Conservation (phyloP, 1,140 invertebrate species). For the Trypoxylus dichotomus region DNA sequence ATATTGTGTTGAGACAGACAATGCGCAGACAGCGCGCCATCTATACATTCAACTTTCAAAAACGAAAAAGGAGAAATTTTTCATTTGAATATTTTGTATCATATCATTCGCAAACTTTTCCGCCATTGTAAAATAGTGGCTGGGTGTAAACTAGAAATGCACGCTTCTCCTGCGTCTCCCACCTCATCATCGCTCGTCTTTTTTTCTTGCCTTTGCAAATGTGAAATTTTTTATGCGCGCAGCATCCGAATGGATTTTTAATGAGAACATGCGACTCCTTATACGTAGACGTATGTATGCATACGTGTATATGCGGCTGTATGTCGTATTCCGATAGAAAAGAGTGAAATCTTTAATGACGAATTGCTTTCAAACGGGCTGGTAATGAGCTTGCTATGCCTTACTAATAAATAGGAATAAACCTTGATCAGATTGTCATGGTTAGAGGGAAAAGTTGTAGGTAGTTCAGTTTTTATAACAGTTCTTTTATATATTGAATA, state of each 20-base stretch:
- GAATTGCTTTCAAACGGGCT: too few species aligned
- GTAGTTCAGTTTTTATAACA: too few species aligned
- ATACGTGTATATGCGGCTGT: too few species aligned
- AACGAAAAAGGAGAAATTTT: constrained; percentile 29
- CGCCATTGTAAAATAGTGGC: constrained; percentile 22
- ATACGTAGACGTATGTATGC: background rate
- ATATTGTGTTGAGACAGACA: constrained; percentile 32
- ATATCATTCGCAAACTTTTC: constrained; percentile 29
- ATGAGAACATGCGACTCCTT: background rate
- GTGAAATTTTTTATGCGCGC: constrained; percentile 3
- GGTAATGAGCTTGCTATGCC: too few species aligned
- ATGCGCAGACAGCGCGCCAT: constrained; percentile 32
- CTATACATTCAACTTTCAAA: constrained; percentile 33
- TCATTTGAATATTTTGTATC: constrained; percentile 34
- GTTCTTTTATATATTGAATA: too few species aligned
- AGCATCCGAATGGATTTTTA: constrained; percentile 9
- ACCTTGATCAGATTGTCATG: too few species aligned
- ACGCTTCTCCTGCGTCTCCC: background rate
- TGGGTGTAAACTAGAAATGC: constrained; percentile 14
- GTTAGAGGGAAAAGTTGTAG: too few species aligned
- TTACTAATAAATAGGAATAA: too few species aligned
- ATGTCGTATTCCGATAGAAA: too few species aligned
- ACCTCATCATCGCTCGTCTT: background rate
- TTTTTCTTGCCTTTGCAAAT: background rate
- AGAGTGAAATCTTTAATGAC: too few species aligned